A percentile compares a stretch with the other conserved stretches of the same genome.
These are phyloP conservation scores for Drosophila mojavensis DNA, from an alignment of 1,140 invertebrate genomes.

Conservation along the genomic window DNA sequence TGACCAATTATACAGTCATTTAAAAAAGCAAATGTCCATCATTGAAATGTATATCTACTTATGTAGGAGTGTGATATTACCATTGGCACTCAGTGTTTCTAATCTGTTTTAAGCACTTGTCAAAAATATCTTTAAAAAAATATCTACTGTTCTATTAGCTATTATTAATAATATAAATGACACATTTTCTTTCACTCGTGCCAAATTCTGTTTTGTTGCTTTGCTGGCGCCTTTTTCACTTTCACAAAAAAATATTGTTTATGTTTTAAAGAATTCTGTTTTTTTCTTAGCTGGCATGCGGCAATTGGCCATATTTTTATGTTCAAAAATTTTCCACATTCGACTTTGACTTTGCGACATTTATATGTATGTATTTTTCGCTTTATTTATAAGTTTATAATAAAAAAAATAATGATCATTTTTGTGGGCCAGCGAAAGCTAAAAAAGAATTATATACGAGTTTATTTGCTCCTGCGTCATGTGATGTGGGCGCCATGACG, in stretches of 20 bases:
- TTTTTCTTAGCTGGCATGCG: conserved; percentile 38
- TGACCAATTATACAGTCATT: not conserved
- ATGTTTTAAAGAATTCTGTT: conserved; percentile 10
- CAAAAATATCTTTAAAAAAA: not conserved
- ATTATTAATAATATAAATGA: not conserved
- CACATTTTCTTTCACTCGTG: conserved; percentile 32
- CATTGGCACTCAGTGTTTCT: too few species aligned
- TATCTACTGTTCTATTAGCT: conserved; percentile 2
- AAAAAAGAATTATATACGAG: conserved; percentile 31
- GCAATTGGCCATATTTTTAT: conserved; percentile 41
- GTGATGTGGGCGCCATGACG: conserved; percentile 76
- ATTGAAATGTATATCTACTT: not conserved
- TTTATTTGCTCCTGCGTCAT: conserved; percentile 67
- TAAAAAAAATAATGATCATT: conserved; percentile 49
- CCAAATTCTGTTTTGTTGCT: conserved; percentile 17
- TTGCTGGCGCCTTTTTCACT: conserved; percentile 38
- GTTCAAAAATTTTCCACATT: conserved; percentile 63
- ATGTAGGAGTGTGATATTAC: too few species aligned
- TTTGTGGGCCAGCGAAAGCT: conserved; percentile 13
- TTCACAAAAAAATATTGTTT: conserved; percentile 29
- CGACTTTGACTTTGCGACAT: conserved; percentile 1
- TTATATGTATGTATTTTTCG: conserved; percentile 17
- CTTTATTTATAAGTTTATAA: conserved; percentile 32
- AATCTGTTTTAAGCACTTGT: not conserved
- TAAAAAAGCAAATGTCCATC: too few species aligned